These are phyloP conservation scores for Linnaemya vulpina DNA, from an alignment of 2,888 invertebrate species.

Conservation along the genomic window DNA sequence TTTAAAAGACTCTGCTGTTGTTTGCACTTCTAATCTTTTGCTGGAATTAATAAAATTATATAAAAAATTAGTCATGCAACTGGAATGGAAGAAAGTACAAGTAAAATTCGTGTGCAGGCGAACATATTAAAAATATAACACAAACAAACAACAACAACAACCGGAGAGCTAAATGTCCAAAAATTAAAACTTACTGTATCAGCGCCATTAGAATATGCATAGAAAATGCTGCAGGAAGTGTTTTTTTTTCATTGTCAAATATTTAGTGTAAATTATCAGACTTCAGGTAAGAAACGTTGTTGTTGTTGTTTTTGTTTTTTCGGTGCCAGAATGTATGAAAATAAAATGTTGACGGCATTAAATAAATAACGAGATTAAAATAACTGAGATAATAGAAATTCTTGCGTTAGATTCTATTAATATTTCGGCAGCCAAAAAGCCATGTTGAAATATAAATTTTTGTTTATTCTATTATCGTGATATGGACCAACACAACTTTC, in stretches of 20 bases:
- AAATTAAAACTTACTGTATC: conserved; percentile 14
- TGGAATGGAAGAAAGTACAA: conserved; percentile 21
- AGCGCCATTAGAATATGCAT: not conserved
- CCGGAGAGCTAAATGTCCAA: not conserved
- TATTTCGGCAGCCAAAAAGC: not conserved
- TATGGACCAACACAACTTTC: conserved; percentile 9
- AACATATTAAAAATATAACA: not conserved
- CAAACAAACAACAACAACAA: not conserved
- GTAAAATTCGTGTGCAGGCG: not conserved
- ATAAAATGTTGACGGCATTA: conserved; percentile 22
- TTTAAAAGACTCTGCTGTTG: conserved; percentile 30
- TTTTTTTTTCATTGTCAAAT: not conserved
- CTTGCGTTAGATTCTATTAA: conserved; percentile 8
- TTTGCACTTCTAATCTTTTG: conserved; percentile 44
- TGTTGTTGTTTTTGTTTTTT: too few relatives aligned
- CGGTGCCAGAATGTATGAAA: not conserved
- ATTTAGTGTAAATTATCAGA: conserved; percentile 33
- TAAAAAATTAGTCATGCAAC: conserved; percentile 27
- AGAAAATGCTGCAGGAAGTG: conserved; percentile 25
- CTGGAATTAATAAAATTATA: conserved; percentile 4
- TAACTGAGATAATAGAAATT: conserved; percentile 12
- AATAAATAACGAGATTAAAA: conserved; percentile 55
- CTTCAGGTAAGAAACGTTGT: conserved; percentile 20
- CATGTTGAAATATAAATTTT: conserved; percentile 29
- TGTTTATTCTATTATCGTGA: conserved; percentile 13